Evolutionary conservation across 1,140 invertebrate species (phyloP), one percentile per base, ranked within the genome.

Genomic region (Pseudomyrmex pallidus): DNA sequence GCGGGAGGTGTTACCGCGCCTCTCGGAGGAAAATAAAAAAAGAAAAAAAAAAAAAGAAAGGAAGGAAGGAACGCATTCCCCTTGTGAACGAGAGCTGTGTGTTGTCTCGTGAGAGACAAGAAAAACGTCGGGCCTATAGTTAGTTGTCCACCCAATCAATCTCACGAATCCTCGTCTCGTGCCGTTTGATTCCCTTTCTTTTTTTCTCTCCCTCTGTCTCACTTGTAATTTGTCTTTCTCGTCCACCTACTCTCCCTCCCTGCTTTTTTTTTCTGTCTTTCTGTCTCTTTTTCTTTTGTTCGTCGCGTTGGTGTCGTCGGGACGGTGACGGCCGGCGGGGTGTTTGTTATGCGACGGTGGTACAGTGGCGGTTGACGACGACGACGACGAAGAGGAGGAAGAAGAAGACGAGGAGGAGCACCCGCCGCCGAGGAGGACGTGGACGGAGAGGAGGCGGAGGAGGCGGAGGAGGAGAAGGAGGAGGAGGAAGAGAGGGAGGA

Each of bases 281-380:
- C 9, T 64, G 12, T 59, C 35, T 66, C 50, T 63, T 46, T 35
- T 35, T 59, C 54, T 73, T 35, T 68, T 15, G 46, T 59, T 59
- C 22, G 25, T 73, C 70, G 72, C 44, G 52, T 76, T 63, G 56
- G 50, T 46, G 86, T 64, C 74, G 59, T 85, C 85, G 83, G 57
- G 44, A 82, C 86, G 73, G 78, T 88, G 87, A 89, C 88, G 78
- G 86, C 64, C 74, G 62, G 62, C 73, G 82, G 82, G 63, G 88
- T 82, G 84, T 89, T 91, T 91, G 88, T 91, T 90, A 90, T 92
- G 88, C 84, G 87, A 85, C 85, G 84, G 87, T 91, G 90, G 88
- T 90, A 91, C 90, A 90, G 89, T 90, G 90, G 90, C 90, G 91
- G 91, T 91, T 90, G 85, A 91, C 82, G 82, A 82, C 73, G 87